Conservation (phyloP, 2,888 invertebrate species). For the Tineola bisselliella region DNA sequence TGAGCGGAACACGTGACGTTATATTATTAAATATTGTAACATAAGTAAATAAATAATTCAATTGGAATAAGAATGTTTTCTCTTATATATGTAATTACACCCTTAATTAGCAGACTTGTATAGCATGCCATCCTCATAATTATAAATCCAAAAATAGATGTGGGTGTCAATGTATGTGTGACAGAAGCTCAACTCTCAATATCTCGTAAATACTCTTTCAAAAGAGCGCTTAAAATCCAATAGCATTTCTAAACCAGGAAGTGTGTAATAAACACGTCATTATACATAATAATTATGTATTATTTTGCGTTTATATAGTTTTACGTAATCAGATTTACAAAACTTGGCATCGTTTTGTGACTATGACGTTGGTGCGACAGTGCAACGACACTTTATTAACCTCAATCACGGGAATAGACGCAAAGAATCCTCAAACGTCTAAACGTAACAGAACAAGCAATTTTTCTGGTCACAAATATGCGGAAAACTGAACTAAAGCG, state of each 20-base stretch:
- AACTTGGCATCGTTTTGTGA: constrained; percentile 23
- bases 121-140: no score
- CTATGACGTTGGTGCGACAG: constrained; percentile 20
- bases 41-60: no score
- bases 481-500: neutral
- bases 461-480: neutral
- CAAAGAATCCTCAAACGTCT: neutral
- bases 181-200: no score
- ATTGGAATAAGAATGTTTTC: no score
- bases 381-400: constrained; percentile 22
- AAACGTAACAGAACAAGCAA: neutral
- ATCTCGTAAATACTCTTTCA: neutral
- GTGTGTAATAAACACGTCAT: neutral
- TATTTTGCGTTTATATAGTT: neutral
- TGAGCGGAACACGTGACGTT: no score
- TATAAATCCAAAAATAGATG: no score
- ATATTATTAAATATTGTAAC: no score
- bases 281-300: constrained; percentile 3
- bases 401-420: constrained; percentile 18
- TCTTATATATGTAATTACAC: no score
- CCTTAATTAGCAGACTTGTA: no score
- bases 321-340: constrained; percentile 16
- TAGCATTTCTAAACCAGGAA: neutral
- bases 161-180: no score
- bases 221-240: neutral